Conservation (phyloP, 2,113 vertebrate genomes). For the Corythaixoides concolor region DNA sequence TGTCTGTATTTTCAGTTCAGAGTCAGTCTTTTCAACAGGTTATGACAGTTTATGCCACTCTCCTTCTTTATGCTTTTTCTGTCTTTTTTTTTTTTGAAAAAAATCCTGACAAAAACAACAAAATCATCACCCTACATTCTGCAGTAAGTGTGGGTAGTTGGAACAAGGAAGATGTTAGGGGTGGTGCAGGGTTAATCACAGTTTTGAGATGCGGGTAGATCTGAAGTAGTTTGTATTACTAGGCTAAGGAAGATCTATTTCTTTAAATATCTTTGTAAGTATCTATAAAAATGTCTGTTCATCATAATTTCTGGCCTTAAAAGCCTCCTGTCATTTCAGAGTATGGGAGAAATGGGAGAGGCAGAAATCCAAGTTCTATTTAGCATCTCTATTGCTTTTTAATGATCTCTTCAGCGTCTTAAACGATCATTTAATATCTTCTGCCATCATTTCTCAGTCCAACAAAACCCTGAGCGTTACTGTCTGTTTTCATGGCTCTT, state of each 20-base stretch:
- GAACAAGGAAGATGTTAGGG: not conserved
- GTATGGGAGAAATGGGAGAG: not conserved
- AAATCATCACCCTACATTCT: not conserved
- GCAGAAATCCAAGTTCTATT: slow-evolving; percentile 23
- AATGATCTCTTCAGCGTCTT: slow-evolving; percentile 1
- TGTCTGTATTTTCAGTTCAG: slow-evolving; percentile 34
- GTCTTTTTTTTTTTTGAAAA: not conserved
- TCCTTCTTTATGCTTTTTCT: not conserved
- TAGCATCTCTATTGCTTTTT: slow-evolving; percentile 35
- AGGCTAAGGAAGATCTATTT: not conserved
- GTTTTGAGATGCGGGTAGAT: not conserved
- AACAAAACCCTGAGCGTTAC: not conserved
- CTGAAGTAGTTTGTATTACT: not conserved
- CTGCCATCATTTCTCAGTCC: not conserved
- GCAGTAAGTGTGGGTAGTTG: not conserved
- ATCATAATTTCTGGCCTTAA: slow-evolving; percentile 31
- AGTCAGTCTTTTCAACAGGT: slow-evolving; percentile 57
- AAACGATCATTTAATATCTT: slow-evolving; percentile 45
- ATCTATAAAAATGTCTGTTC: not conserved
- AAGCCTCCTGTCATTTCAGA: slow-evolving; percentile 1
- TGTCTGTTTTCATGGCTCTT: not conserved
- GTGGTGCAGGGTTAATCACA: not conserved
- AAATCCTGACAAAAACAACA: no score
- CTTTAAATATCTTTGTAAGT: not conserved
- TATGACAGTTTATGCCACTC: not conserved